Percentiles rank a stretch among this genome's conserved stretches.
Evolutionary conservation across 1,140 invertebrate genomes (phyloP).

Genomic region (Drosophila yakuba): DNA sequence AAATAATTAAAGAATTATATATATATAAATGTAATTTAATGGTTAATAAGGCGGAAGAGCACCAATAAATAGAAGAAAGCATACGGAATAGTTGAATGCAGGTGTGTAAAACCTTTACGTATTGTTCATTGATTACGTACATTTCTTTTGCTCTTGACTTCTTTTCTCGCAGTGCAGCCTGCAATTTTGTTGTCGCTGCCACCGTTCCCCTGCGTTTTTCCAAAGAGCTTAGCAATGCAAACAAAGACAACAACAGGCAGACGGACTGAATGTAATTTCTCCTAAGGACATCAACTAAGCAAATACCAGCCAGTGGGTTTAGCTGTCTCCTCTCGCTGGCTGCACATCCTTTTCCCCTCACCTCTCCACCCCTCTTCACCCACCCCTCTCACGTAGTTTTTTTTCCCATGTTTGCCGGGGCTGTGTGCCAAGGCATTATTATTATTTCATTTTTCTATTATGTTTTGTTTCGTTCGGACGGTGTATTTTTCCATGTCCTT

Average conservation of each 20-base stretch:
- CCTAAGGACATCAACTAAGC: conserved; percentile 59
- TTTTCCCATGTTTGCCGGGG: not conserved
- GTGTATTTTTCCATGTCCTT: conserved; percentile 44
- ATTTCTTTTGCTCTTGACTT: too few species aligned
- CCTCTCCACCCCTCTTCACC: not conserved
- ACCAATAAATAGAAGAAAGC: too few species aligned
- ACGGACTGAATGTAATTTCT: conserved; percentile 52
- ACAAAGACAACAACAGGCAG: conserved; percentile 32
- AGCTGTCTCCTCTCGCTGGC: not conserved
- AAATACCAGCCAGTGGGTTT: conserved; percentile 46
- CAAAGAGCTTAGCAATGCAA: conserved; percentile 42
- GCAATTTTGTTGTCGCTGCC: conserved; percentile 20
- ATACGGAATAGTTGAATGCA: too few species aligned
- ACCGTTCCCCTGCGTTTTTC: conserved; percentile 15
- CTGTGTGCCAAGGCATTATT: conserved; percentile 37
- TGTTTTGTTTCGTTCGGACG: conserved; percentile 24
- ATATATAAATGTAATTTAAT: too few species aligned
- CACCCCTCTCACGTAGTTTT: not conserved
- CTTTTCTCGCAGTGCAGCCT: conserved; percentile 1
- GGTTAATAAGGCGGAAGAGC: too few species aligned
- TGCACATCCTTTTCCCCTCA: not conserved
- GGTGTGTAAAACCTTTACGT: too few species aligned
- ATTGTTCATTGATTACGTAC: too few species aligned
- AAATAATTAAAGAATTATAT: too few species aligned
- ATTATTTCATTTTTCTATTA: conserved; percentile 55